phyloP scores from a whole-genome alignment of 2,113 vertebrate genomes.

The Brachypteracias leptosomus region DNA sequence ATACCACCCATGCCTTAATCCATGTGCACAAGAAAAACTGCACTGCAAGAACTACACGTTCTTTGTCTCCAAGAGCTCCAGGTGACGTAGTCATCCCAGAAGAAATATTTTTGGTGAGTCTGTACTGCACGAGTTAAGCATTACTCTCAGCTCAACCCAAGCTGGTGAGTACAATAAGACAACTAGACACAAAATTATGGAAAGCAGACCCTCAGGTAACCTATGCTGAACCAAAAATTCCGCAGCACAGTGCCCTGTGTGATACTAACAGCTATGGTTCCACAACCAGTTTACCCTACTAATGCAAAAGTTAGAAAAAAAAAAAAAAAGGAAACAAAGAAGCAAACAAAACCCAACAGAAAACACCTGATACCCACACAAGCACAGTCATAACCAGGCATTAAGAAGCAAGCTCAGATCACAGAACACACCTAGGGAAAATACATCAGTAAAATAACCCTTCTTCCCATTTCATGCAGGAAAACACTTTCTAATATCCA shows the following conservation, averaged over 20 bases:
- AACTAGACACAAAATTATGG: neutral
- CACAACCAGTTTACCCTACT: neutral
- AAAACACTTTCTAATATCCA: neutral
- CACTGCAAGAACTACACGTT: neutral
- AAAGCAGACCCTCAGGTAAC: conserved; percentile 8
- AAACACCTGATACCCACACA: neutral
- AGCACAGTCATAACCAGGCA: neutral
- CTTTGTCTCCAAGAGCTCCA: neutral
- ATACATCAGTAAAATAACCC: neutral
- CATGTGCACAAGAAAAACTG: neutral
- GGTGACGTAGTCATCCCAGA: neutral
- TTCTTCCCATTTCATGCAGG: neutral
- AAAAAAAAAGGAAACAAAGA: too few relatives aligned
- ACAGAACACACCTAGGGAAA: neutral
- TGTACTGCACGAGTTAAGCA: neutral
- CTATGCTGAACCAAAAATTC: neutral
- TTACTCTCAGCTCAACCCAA: neutral
- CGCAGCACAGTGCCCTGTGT: neutral
- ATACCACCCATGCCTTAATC: neutral
- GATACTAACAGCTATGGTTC: accelerated
- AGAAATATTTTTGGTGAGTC: conserved; percentile 10
- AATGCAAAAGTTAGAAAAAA: accelerated
- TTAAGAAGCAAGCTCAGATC: neutral
- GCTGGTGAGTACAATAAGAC: neutral
- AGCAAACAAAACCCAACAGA: too few relatives aligned